Conservation (phyloP, 2,888 invertebrate species). For the Tribolium freemani region DNA sequence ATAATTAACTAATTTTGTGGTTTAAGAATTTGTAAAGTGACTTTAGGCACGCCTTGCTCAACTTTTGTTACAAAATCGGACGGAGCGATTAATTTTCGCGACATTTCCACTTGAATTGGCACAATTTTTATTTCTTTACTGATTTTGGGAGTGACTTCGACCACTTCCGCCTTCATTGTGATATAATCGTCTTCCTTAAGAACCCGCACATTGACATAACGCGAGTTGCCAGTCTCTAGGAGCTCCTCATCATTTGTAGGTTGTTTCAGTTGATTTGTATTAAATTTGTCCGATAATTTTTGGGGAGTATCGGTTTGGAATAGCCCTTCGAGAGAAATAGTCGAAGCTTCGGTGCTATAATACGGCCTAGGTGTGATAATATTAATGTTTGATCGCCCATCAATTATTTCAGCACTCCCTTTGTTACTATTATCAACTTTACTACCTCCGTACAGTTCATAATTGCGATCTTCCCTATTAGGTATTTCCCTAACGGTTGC, state of each 20-base stretch:
- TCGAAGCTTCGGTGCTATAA: constrained; percentile 72
- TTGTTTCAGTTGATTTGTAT: constrained; percentile 20
- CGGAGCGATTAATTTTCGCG: constrained; percentile 47
- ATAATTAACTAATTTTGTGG: constrained; percentile 33
- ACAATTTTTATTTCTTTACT: constrained; percentile 63
- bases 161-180: constrained; percentile 63
- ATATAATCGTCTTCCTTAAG: constrained; percentile 59
- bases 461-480: constrained; percentile 57
- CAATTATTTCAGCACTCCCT: constrained; percentile 66
- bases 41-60: constrained; percentile 45
- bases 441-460: constrained; percentile 66
- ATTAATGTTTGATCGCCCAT: constrained; percentile 63
- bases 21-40: constrained; percentile 37
- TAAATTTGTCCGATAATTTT: constrained; percentile 20
- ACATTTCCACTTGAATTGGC: constrained; percentile 63
- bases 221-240: constrained; percentile 63
- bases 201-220: constrained; percentile 63
- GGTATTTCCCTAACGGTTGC: constrained; percentile 45
- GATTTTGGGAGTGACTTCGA: constrained; percentile 63
- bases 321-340: constrained; percentile 77
- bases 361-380: constrained; percentile 63
- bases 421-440: constrained; percentile 60
- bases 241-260: constrained; percentile 59
- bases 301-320: constrained; percentile 73
- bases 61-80: constrained; percentile 40